Evolutionary conservation across 2,797 vertebrate species (phyloP).

Genomic region (Erithacus rubecula): DNA sequence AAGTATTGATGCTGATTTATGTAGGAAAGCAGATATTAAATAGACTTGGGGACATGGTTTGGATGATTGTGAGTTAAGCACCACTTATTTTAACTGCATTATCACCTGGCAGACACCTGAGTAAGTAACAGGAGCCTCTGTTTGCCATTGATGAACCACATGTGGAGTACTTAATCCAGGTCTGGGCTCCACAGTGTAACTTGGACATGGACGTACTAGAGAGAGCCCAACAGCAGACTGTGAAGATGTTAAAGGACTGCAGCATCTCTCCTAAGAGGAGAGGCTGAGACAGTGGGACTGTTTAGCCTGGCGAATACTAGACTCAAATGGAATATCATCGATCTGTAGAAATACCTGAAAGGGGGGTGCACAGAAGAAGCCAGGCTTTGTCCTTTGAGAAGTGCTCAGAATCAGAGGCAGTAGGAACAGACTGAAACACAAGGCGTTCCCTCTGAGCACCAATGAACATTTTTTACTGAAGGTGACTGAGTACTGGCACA

Average conservation of each 20-base stretch:
- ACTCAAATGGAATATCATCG: not conserved
- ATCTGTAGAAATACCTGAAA: not conserved
- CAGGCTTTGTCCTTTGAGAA: not conserved
- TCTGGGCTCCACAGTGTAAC: not conserved
- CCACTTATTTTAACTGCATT: not conserved
- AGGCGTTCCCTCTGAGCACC: not conserved
- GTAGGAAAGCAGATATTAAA: not conserved
- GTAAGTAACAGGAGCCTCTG: not conserved
- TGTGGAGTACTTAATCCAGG: not conserved
- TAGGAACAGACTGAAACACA: not conserved
- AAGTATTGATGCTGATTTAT: not conserved
- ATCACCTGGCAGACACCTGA: not conserved
- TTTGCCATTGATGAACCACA: not conserved
- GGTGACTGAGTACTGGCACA: not conserved
- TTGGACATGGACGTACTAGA: not conserved
- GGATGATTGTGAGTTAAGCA: not conserved
- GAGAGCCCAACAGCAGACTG: fast-evolving
- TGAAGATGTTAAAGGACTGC: not conserved
- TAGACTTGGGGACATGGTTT: not conserved
- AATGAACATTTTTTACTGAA: not conserved
- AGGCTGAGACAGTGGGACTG: not conserved
- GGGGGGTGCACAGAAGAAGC: not conserved
- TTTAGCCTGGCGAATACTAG: not conserved
- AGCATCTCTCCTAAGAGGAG: not conserved
- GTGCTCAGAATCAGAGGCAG: not conserved